Evolutionary conservation across 2,113 vertebrate species (phyloP).

Genomic region (Tragelaphus strepsiceros): DNA sequence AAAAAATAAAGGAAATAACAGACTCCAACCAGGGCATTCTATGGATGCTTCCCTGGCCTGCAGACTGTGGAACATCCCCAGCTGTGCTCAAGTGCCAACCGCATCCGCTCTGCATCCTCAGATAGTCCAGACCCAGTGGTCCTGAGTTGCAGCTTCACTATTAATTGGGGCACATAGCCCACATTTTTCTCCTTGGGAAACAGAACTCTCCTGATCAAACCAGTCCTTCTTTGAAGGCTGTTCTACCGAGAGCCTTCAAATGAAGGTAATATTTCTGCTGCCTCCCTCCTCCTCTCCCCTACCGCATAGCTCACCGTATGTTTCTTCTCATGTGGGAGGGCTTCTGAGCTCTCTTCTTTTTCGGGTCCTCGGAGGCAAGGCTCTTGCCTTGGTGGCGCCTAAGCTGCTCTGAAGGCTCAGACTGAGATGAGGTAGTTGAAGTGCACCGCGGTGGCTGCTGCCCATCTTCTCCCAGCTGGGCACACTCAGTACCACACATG

Average conservation of each 20-base stretch:
- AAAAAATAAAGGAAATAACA: background rate
- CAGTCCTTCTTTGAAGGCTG: background rate
- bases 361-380: constrained; percentile 84
- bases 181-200: background rate
- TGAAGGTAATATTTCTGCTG: background rate
- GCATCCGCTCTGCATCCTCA: background rate
- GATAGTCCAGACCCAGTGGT: background rate
- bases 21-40: background rate
- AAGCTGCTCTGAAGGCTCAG: constrained; percentile 87
- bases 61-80: background rate
- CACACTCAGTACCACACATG: constrained; percentile 82
- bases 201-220: background rate
- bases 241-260: background rate
- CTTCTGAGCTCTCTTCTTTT: constrained; percentile 90
- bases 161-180: background rate
- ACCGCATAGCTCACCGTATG: constrained; percentile 86
- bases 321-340: constrained; percentile 96
- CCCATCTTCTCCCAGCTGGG: constrained; percentile 84
- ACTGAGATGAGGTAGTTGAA: constrained; percentile 93
- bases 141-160: background rate
- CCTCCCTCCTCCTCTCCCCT: background rate
- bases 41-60: background rate
- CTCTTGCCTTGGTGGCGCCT: constrained; percentile 85
- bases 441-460: constrained; percentile 87
- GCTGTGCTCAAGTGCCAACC: background rate